Base-by-base conservation (phyloP, 1,140 invertebrate species). In the Sesamia nonagrioides region DNA sequence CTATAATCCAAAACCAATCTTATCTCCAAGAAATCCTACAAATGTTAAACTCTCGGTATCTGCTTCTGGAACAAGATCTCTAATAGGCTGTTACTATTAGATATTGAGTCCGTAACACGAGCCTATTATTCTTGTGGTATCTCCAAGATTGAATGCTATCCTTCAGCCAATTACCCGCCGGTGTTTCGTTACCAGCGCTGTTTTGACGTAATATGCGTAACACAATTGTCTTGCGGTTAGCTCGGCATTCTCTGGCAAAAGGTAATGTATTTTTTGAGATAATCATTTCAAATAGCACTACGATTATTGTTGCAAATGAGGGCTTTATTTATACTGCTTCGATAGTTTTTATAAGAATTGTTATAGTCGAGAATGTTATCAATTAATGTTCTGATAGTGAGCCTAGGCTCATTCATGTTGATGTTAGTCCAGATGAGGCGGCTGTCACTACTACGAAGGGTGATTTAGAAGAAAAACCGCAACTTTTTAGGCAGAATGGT, bases 121-220 rank as follows among this genome's bases (percentile, higher is more conserved):
- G 81, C 52, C 85, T 85, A 84, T 88, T 88, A 85, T 83, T 79
- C 80, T 84, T 88, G 86, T 81, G 85, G 87, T 84, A 78, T 77
- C 75, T 77, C 78, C 73, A 63, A 85, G 82, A 85, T 83, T 79
- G 80, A 82, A 72, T 81, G 60, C 68, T 58, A 69, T 82, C 69
- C 48, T 60, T 78, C 54, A 71, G 17, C 50, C 75, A 66, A 77
- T 77, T 77, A 77, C 75, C 66, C n/a, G 75, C n/a, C 61, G 48
- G 75, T 77, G 61, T 77, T 68, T 79, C 71, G 74, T 77, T 61
- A 73, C 71, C 69, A 54, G 50, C 35, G 60, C 66, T 54, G 69
- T 77, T 66, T 74, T 78, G 58, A 73, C 68, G 73, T 69, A 42
- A 66, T 66, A 63, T 54, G 42, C 33, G 61, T 69, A 76, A 79